Evolutionary conservation across 2,113 vertebrate species (phyloP).

Genomic region (Gnathonemus longibarbis): DNA sequence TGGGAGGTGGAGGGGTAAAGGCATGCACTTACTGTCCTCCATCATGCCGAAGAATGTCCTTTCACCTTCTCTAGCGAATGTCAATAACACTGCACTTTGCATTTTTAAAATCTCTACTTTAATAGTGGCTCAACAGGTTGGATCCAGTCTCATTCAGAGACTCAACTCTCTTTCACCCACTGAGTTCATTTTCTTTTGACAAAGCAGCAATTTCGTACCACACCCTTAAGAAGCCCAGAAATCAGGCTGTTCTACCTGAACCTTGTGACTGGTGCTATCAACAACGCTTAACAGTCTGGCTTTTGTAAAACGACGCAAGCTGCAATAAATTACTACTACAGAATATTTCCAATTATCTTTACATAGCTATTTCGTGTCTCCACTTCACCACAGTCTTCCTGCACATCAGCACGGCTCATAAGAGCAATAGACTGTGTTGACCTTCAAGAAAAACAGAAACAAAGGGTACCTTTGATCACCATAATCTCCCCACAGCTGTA

Average conservation of each 20-base stretch:
- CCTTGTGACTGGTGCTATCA: not conserved
- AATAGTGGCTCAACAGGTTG: not conserved
- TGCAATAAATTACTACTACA: not conserved
- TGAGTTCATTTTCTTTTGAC: not conserved
- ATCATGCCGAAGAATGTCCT: not conserved
- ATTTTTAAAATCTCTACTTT: not conserved
- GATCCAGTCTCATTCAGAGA: not conserved
- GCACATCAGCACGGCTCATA: not conserved
- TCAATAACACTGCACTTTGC: not conserved
- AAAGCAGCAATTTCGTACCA: not conserved
- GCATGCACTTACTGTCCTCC: not conserved
- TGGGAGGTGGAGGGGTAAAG: not conserved
- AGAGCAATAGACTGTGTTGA: not conserved
- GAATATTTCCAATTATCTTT: not conserved
- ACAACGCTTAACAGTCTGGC: not conserved
- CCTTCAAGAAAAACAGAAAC: slow-evolving; percentile 8
- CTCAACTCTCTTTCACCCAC: not conserved
- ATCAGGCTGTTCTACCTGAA: not conserved
- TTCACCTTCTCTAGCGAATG: not conserved
- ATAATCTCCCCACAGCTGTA: slow-evolving; percentile 1
- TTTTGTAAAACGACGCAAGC: not conserved
- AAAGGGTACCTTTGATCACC: not conserved
- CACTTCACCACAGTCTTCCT: not conserved
- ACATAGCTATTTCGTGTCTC: not conserved
- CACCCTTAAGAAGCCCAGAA: not conserved